Conservation (phyloP, 2,797 vertebrate genomes). For the Poliocrania exsul region DNA sequence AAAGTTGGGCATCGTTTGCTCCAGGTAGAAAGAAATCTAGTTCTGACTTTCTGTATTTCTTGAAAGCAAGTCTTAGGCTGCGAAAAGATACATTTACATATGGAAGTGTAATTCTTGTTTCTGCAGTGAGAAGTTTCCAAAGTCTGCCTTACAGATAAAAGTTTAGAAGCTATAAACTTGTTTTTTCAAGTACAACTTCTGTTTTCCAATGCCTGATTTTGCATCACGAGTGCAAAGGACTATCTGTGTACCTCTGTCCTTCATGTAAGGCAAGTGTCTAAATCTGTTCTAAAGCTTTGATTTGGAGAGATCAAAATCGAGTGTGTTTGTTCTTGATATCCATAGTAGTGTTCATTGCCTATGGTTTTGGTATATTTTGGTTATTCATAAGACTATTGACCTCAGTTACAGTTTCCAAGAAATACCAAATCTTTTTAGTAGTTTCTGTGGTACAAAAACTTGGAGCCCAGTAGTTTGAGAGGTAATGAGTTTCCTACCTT, state of each 20-base stretch:
- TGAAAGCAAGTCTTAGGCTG: background rate
- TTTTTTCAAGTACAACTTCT: background rate
- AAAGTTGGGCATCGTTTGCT: background rate
- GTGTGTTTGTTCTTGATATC: background rate
- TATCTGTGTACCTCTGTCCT: background rate
- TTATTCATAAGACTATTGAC: background rate
- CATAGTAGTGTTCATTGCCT: background rate
- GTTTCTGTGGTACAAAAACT: background rate
- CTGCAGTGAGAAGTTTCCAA: background rate
- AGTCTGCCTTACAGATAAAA: background rate
- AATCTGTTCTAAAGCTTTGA: background rate
- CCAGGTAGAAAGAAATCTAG: constrained; percentile 4
- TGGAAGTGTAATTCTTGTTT: background rate
- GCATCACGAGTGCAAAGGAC: background rate
- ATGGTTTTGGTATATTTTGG: background rate
- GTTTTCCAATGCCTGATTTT: background rate
- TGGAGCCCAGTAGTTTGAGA: background rate
- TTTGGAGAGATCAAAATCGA: background rate
- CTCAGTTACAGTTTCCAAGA: background rate
- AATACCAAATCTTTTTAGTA: background rate
- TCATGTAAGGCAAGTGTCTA: background rate
- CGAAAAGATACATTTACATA: background rate
- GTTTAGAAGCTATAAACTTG: background rate
- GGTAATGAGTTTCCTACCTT: background rate
- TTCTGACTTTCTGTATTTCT: background rate